Percentiles rank a stretch among this genome's conserved stretches.
These are phyloP conservation scores for Lasaia peninsularis DNA, from an alignment of 1,140 invertebrate genomes.

Conservation along the genomic window DNA sequence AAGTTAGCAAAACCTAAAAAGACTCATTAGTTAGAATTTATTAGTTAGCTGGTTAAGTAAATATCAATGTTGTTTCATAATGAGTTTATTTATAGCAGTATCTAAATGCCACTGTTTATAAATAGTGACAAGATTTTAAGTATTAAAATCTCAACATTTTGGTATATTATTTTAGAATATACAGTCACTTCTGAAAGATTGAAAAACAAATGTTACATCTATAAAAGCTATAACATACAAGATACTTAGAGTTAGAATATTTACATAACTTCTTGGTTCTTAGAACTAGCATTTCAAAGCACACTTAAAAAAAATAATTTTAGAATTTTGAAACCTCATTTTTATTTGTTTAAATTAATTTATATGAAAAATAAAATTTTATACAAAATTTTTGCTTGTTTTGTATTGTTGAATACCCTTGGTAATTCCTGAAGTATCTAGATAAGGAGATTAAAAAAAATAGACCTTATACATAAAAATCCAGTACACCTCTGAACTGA, in stretches of 20 bases:
- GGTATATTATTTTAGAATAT: no score
- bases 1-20: slow-evolving; percentile 85
- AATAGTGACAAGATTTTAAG: background rate
- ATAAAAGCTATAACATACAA: no score
- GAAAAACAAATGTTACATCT: no score
- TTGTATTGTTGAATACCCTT: no score
- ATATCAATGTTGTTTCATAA: slow-evolving; percentile 22
- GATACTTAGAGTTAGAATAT: background rate
- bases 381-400: background rate
- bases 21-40: slow-evolving; percentile 57
- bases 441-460: no score
- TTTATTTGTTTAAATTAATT: slow-evolving; percentile 9
- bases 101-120: background rate
- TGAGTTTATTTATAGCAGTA: background rate
- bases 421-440: no score
- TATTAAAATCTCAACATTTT: no score
- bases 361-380: background rate
- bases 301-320: background rate
- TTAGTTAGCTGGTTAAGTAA: slow-evolving; percentile 33
- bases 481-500: no score
- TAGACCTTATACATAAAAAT: no score
- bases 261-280: background rate
- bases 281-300: background rate
- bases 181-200: no score
- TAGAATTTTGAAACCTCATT: slow-evolving; percentile 3